phyloP scores from a whole-genome alignment of 2,113 vertebrate species.

The Notiomystis cincta region DNA sequence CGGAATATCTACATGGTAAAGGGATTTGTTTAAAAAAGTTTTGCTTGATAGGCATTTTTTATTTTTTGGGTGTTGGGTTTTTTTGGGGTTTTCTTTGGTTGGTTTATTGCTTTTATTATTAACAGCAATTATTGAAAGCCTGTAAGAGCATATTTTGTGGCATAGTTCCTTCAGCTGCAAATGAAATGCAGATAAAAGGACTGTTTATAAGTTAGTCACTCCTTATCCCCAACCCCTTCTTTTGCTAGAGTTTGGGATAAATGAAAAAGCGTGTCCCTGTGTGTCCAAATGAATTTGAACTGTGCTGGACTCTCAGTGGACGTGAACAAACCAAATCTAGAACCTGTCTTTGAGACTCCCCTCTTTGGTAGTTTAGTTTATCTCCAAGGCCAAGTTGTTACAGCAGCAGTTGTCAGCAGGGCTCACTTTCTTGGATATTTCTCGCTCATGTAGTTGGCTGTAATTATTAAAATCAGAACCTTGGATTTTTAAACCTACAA shows the following conservation, averaged over 20 bases:
- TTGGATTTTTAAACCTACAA: background rate
- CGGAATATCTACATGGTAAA: background rate
- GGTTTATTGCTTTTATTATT: background rate
- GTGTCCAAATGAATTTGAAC: background rate
- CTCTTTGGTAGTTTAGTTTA: background rate
- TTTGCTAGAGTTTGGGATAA: background rate
- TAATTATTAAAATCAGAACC: background rate
- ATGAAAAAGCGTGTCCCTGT: background rate
- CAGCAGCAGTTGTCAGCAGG: background rate
- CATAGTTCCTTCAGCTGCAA: background rate
- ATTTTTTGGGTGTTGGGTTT: background rate
- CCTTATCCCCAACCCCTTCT: background rate
- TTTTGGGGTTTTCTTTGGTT: accelerated
- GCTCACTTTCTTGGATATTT: background rate
- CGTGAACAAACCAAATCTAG: background rate
- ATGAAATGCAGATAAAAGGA: background rate
- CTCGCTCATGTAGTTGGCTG: background rate
- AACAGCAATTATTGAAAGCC: background rate
- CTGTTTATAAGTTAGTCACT: background rate
- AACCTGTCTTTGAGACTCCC: background rate
- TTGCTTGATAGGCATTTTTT: background rate
- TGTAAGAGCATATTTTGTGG: background rate
- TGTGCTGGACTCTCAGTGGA: background rate
- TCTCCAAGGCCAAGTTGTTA: background rate
- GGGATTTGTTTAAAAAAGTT: background rate